Conservation (phyloP, 2,113 vertebrate genomes). For the Eptesicus fuscus region DNA sequence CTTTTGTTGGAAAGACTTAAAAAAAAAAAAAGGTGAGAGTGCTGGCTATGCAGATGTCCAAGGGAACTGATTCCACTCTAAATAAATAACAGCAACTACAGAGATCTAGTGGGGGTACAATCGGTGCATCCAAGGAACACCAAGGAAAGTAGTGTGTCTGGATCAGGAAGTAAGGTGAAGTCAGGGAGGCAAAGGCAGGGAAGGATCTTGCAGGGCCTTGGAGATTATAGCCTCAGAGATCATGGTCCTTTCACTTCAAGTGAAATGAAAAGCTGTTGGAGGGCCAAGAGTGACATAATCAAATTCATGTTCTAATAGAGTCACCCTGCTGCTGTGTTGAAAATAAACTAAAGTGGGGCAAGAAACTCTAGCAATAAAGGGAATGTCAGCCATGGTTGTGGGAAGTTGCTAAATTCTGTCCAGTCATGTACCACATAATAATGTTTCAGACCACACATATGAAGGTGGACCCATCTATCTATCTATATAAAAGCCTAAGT, state of each 20-base stretch:
- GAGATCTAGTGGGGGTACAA: no score
- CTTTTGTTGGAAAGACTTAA: not conserved
- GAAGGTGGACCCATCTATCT: not conserved
- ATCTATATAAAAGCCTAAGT: no score
- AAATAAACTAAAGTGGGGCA: not conserved
- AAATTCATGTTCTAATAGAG: not conserved
- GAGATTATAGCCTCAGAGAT: not conserved
- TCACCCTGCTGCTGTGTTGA: not conserved
- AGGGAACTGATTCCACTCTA: not conserved
- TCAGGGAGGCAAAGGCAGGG: not conserved
- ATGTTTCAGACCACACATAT: not conserved
- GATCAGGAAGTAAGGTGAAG: no score
- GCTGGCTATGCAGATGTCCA: not conserved
- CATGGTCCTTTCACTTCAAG: not conserved
- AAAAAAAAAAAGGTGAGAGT: not conserved
- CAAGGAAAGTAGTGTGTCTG: accelerated
- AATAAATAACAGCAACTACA: not conserved
- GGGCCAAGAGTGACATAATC: not conserved
- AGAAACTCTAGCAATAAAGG: not conserved
- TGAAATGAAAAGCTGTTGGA: not conserved
- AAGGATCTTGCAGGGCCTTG: not conserved
- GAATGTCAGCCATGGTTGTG: accelerated
- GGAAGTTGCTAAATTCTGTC: not conserved
- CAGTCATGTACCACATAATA: not conserved
- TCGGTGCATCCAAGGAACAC: not conserved